Evolutionary conservation across 2,888 invertebrate species (phyloP), one percentile per base, ranked within the genome.

Genomic region (Drosophila borborema): DNA sequence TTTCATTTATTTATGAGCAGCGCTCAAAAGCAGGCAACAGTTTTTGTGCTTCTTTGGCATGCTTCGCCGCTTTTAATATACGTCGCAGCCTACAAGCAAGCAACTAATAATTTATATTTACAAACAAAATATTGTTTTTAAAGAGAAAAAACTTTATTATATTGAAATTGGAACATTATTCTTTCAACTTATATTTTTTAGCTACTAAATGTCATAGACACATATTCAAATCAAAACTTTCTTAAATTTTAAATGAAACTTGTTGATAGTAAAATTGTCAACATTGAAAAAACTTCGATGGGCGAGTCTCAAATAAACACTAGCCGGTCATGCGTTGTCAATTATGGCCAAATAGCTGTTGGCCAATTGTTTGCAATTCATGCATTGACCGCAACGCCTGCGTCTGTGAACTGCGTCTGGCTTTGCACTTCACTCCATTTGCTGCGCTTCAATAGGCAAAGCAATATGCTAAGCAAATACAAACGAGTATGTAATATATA

Each of bases 311-410:
- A 64, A 54, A 36, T 46, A 67, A 54, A 61, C 66, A 60, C 62
- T n/a, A 43, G 28, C 38, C 53, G 60, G 54, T 40, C 65, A 68
- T 60, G 54, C 51, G 43, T 40, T 77, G 72, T 20, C 71, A 85
- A 80, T 81, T 81, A 72, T 71, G 55, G 70, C 60, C 72, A 62
- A 63, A 64, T 45, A 45, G 58, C 69, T 66, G 62, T 60, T 55
- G 43, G 38, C 54, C 61, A 76, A 74, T 20, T 83, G 60, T 89
- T 89, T 84, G 73, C 85, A 84, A 62, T 62, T 84, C 46, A 86
- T 59, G 48, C 89, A 68, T 58, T 86, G 81, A 82, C 84, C 86
- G 62, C 72, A 60, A 38, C 66, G 31, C 12, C 49, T 54, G 16
- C 54, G 41, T 28, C 38, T 41, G 40, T 46, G 23, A 46, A 36